phyloP scores from a whole-genome alignment of 2,113 vertebrate species.

The Aptenodytes patagonicus region DNA sequence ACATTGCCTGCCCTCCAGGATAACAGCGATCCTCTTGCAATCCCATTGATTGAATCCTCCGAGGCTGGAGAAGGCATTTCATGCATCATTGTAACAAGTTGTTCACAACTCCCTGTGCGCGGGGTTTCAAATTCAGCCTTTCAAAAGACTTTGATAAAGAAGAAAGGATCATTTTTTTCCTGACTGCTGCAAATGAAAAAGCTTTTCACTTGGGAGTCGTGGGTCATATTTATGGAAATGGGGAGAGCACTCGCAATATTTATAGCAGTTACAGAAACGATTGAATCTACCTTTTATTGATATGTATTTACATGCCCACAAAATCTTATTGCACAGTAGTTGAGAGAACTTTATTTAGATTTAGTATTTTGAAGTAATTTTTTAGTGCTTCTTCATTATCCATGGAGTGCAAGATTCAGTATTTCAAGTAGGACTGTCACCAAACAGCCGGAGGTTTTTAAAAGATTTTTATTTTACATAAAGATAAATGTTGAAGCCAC shows the following conservation, averaged over 20 bases:
- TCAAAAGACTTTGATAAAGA: slow-evolving; percentile 20
- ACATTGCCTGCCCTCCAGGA: not conserved
- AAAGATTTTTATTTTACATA: slow-evolving; percentile 58
- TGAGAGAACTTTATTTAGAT: slow-evolving; percentile 57
- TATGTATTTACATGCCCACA: slow-evolving; percentile 48
- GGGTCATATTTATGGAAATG: slow-evolving; percentile 56
- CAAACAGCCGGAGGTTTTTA: slow-evolving; percentile 46
- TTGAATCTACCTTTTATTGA: slow-evolving; percentile 60
- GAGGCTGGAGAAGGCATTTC: not conserved
- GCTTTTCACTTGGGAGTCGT: slow-evolving; percentile 38
- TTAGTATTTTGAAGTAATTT: slow-evolving; percentile 52
- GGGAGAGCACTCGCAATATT: slow-evolving; percentile 35
- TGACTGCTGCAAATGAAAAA: slow-evolving; percentile 49
- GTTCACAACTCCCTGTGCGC: not conserved
- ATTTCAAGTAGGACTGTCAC: slow-evolving; percentile 55
- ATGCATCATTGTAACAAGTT: not conserved
- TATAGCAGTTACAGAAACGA: not conserved
- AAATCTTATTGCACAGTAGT: not conserved
- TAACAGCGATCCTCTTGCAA: not conserved
- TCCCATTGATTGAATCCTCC: not conserved
- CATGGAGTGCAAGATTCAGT: slow-evolving; percentile 11
- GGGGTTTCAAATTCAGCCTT: slow-evolving; percentile 22
- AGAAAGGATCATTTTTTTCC: not conserved
- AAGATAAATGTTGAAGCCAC: slow-evolving; percentile 60
- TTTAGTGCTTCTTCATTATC: slow-evolving; percentile 60